Conservation (phyloP, 2,888 invertebrate species). For the Cheilosia impressa region DNA sequence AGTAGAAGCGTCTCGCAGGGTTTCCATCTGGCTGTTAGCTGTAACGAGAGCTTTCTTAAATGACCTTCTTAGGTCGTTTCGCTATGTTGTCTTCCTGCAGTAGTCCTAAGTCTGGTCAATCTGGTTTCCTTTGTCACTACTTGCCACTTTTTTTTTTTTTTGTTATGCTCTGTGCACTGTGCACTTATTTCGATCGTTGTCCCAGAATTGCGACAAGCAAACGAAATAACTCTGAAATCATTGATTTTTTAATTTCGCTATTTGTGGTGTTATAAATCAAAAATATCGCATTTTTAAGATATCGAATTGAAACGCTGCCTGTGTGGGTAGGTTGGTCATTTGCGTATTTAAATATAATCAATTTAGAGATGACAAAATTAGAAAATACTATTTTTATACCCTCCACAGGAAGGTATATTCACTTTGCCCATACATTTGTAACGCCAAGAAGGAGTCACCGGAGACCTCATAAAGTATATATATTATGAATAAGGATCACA, state of each 20-base stretch:
- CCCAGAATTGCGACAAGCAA: conserved; percentile 3
- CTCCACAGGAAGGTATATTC: too few species aligned
- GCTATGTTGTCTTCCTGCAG: conserved; percentile 60
- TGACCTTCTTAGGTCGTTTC: conserved; percentile 74
- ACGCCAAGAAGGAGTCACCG: too few species aligned
- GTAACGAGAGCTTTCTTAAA: conserved; percentile 60
- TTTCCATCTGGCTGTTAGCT: conserved; percentile 24
- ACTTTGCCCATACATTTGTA: too few species aligned
- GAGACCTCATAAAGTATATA: too few species aligned
- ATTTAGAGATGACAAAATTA: conserved; percentile 16
- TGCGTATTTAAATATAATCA: not conserved
- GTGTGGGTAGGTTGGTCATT: conserved; percentile 19
- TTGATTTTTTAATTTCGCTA: not conserved
- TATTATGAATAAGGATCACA: too few species aligned
- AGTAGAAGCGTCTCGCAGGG: conserved; percentile 20
- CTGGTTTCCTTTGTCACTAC: conserved; percentile 50
- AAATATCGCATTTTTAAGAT: conserved; percentile 10
- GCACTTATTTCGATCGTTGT: conserved; percentile 41
- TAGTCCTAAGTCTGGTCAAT: conserved; percentile 59
- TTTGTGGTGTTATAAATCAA: conserved; percentile 43
- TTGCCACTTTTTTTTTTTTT: conserved; percentile 16
- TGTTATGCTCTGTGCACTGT: conserved; percentile 3
- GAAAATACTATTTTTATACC: not conserved
- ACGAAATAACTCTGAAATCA: conserved; percentile 38
- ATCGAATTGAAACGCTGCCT: conserved; percentile 17